These are phyloP conservation scores for Conistra vaccinii DNA, from an alignment of 2,888 invertebrate genomes.

Conservation along the genomic window DNA sequence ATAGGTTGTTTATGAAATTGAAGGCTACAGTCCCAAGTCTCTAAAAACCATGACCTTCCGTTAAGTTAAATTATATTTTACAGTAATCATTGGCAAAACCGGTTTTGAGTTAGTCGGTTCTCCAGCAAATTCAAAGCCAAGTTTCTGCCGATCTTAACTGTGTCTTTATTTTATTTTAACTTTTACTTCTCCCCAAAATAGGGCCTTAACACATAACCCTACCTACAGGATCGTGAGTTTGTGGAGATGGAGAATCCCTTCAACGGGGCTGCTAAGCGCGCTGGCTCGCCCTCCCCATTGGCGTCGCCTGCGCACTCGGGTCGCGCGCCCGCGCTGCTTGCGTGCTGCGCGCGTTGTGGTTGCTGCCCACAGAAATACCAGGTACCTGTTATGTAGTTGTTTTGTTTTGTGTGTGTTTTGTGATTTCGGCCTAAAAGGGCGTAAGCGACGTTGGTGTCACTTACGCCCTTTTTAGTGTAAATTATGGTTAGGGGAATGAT, in stretches of 20 bases:
- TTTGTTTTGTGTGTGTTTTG: constrained; percentile 33
- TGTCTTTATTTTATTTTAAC: constrained; percentile 36
- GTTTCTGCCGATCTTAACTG: constrained; percentile 45
- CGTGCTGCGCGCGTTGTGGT: constrained; percentile 96
- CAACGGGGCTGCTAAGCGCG: constrained; percentile 98
- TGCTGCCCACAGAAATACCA: constrained; percentile 97
- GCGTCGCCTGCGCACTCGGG: constrained; percentile 97
- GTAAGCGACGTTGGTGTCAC: not conserved
- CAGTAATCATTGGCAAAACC: constrained; percentile 49
- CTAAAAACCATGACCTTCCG: constrained; percentile 18
- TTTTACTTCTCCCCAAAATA: constrained; percentile 58
- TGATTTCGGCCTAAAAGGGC: not conserved
- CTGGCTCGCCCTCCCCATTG: constrained; percentile 96
- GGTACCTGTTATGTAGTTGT: constrained; percentile 87
- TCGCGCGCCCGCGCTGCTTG: constrained; percentile 93
- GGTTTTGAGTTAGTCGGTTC: constrained; percentile 49
- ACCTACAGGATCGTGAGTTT: constrained; percentile 97
- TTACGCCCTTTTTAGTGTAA: not conserved
- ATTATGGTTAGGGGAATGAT: constrained; percentile 28
- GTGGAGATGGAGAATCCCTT: constrained; percentile 98
- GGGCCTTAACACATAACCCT: constrained; percentile 65
- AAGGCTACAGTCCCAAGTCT: constrained; percentile 25
- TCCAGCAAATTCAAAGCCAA: constrained; percentile 41
- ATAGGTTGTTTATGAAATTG: constrained; percentile 5
- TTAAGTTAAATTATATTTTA: constrained; percentile 41